These are phyloP conservation scores for Laterallus jamaicensis DNA, from an alignment of 2,113 vertebrate species.

Conservation along the genomic window DNA sequence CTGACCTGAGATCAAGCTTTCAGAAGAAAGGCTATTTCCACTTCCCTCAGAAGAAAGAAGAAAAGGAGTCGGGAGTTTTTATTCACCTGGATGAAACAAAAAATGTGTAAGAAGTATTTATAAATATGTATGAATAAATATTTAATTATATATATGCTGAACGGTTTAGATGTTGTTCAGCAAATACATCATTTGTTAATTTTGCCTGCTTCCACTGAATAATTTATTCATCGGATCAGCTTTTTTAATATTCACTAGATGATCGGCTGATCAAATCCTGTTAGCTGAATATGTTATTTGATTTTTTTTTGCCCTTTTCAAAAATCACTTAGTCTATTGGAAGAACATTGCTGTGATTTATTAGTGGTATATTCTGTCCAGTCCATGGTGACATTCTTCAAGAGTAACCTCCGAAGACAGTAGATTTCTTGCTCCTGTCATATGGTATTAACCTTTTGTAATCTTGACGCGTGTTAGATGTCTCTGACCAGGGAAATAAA, in stretches of 20 bases:
- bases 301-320: slow-evolving; percentile 66
- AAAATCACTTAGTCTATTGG: slow-evolving; percentile 64
- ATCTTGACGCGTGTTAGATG: not conserved
- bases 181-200: slow-evolving; percentile 63
- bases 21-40: not conserved
- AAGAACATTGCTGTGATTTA: slow-evolving; percentile 60
- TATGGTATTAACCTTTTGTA: slow-evolving; percentile 35
- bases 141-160: slow-evolving; percentile 52
- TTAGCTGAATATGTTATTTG: slow-evolving; percentile 54
- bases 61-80: not conserved
- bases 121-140: slow-evolving; percentile 55
- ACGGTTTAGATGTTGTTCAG: slow-evolving; percentile 54
- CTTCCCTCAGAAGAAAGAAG: not conserved
- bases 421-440: slow-evolving; percentile 42
- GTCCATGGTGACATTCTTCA: slow-evolving; percentile 46
- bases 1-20: slow-evolving; percentile 40
- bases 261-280: slow-evolving; percentile 59
- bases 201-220: slow-evolving; percentile 51
- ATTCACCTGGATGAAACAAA: slow-evolving; percentile 38
- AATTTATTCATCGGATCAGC: slow-evolving; percentile 56
- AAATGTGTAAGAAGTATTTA: not conserved
- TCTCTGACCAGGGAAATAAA: slow-evolving; percentile 16
- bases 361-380: slow-evolving; percentile 16
- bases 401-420: slow-evolving; percentile 26
- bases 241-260: slow-evolving; percentile 58